phyloP scores from a whole-genome alignment of 2,113 vertebrate genomes.

The Excalfactoria chinensis region DNA sequence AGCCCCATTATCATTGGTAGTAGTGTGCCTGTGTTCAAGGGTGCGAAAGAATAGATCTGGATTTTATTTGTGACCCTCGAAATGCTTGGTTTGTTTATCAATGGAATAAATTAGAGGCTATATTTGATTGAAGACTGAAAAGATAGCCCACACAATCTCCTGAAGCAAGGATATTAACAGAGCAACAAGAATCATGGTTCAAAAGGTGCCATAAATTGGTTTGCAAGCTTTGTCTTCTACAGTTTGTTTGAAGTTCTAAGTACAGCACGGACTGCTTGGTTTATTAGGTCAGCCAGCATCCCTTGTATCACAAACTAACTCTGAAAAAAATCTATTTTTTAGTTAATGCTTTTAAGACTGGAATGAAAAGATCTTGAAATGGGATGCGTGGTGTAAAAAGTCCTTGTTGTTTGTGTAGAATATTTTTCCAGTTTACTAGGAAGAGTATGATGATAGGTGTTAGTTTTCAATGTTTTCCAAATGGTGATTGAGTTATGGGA shows the following conservation, averaged over 20 bases:
- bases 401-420: neutral
- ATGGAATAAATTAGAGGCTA: slow-evolving; percentile 27
- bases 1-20: slow-evolving; percentile 31
- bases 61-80: neutral
- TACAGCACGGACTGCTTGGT: neutral
- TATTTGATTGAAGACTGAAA: neutral
- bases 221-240: neutral
- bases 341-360: neutral
- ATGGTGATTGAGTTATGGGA: neutral
- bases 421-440: neutral
- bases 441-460: neutral
- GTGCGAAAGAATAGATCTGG: neutral
- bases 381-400: neutral
- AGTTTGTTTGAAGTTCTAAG: slow-evolving; percentile 16
- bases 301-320: neutral
- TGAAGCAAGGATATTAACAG: slow-evolving; percentile 2
- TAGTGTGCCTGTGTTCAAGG: neutral
- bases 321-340: neutral
- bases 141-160: neutral
- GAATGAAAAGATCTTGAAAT: neutral
- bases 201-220: neutral
- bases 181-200: neutral
- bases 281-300: neutral
- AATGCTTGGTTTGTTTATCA: neutral
- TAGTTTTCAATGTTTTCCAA: neutral